Evolutionary conservation across 2,888 invertebrate species (phyloP), one percentile per base, ranked within the genome.

Genomic region (Ditula angustiorana): DNA sequence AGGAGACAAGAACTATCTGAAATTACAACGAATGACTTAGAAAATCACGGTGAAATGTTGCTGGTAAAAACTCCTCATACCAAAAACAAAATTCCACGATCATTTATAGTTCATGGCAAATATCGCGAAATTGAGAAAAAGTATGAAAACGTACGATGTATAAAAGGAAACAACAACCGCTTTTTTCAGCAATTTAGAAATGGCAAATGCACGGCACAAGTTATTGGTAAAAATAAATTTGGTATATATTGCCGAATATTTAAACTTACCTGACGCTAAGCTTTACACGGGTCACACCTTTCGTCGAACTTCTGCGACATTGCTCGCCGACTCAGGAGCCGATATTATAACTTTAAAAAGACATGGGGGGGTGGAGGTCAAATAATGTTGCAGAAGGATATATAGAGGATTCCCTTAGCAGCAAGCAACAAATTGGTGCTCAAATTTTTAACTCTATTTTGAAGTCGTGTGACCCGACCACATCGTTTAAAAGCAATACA

Each of bases 131-230:
- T 53, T 5, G 19, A 53, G 0, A 46, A 53, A n/a, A 53, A 53
- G 10, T 61, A 61, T 10, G 19, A 53, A 53, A 5, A 2, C 24
- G 8, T 61, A 13, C 53, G 61, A 4, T n/a, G 24, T 1, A 8
- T 2, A 1, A 53, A 35, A 11, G 26, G 5, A 2, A 19, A 1
- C 5, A 46, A 33, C 46, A 53, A 24, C 10, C 33, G 61, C 0
- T 61, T 61, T n/a, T 61, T 61, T 11, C 61, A 61, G 10, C 53
- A 53, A 5, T 53, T 35, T 10, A 16, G 53, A 10, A 44, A 61
- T 13, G 61, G 61, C 0, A 61, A 35, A 53, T 53, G 61, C 19
- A 33, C 26, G 0, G 41, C 37, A 0, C 49, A 28, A 5, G 37
- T 21, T 1, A 50, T 59, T 21, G 59, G 50, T 5, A 60, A 21